phyloP scores from a whole-genome alignment of 2,888 invertebrate genomes.

The Ethmia dodecea region DNA sequence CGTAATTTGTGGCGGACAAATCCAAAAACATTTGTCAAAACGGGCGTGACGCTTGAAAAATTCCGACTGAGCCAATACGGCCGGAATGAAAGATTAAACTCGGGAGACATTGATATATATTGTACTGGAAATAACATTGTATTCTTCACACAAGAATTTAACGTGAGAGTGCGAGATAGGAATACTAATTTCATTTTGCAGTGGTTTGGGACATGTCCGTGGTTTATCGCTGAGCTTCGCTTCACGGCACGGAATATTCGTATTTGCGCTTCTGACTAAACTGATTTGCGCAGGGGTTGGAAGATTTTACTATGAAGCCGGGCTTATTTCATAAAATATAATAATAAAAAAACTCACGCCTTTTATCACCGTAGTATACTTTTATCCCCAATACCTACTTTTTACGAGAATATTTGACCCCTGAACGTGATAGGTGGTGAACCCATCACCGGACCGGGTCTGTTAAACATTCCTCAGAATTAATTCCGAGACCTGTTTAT shows the following conservation, averaged over 20 bases:
- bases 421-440: too few relatives aligned
- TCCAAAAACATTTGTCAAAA: constrained; percentile 55
- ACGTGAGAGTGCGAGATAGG: neutral
- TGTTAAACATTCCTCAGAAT: too few relatives aligned
- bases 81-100: constrained; percentile 61
- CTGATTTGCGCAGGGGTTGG: too few relatives aligned
- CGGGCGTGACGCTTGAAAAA: constrained; percentile 50
- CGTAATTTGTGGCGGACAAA: constrained; percentile 30
- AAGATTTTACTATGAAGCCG: too few relatives aligned
- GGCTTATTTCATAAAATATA: too few relatives aligned
- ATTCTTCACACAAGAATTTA: too few relatives aligned
- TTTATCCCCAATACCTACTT: too few relatives aligned
- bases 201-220: neutral
- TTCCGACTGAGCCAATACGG: constrained; percentile 51
- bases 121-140: neutral
- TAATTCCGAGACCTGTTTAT: too few relatives aligned
- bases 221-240: neutral
- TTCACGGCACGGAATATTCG: neutral
- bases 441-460: too few relatives aligned
- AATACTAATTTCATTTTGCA: constrained; percentile 2
- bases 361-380: too few relatives aligned
- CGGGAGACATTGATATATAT: constrained; percentile 11
- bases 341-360: too few relatives aligned
- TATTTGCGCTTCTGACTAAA: neutral
- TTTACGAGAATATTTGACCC: too few relatives aligned